Evolutionary conservation across 2,113 vertebrate genomes (phyloP), one percentile per base, ranked within the genome.

Genomic region (Ageneiosus marmoratus): DNA sequence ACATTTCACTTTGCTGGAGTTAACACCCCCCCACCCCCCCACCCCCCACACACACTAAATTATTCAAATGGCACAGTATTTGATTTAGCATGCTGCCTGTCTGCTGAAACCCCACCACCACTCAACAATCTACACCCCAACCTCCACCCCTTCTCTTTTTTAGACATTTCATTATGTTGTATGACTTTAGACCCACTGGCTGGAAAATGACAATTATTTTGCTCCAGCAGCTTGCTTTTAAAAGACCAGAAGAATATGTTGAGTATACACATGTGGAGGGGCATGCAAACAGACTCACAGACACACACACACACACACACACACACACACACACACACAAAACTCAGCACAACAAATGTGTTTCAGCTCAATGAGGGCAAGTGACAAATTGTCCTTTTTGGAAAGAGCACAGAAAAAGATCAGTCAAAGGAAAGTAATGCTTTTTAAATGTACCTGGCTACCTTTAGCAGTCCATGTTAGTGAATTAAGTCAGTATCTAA

Each of bases 161-260:
- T 93, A 92, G 93, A 94, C 92, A 93, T 94, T 94, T 92, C 93
- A 95, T 93, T 94, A 94, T 94, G 92, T 93, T 93, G 92, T 93
- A 93, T 93, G 93, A 95, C 93, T 94, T 93, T 93, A 94, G 91
- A 92, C 92, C 93, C 93, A 94, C 92, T 93, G 93, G 93, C 93
- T 94, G 93, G 92, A 94, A 94, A 95, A 94, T 94, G 92, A 94
- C 93, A 94, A 94, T 94, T 94, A 94, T 94, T 94, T 93, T 94
- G 93, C 93, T 94, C 92, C 92, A 93, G 93, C 92, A 93, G 92
- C 92, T 92, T 91, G 90, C 93, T 93, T 94, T 94, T 94, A 94
- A 93, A 89, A 92, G 91, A 91, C 89, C 89, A 88, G 86, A 89
- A 92, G 92, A 93, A 93, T 91, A 91, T 90, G 88, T 89, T 85